Base-by-base conservation (phyloP, 2,888 invertebrate genomes). In the Aspidiotus rigidus region DNA sequence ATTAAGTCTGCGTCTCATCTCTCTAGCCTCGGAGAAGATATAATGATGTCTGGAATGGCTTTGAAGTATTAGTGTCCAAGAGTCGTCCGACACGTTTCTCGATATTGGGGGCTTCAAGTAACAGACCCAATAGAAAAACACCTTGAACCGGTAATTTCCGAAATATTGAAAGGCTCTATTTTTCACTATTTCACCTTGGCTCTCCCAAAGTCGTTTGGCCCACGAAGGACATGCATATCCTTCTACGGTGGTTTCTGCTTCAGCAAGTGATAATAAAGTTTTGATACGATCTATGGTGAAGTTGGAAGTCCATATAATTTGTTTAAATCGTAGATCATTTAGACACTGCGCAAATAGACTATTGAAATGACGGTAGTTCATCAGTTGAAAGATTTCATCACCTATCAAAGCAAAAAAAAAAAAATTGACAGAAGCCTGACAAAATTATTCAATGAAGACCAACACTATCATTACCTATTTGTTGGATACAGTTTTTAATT, bases 201-300 rank as follows among this genome's bases (percentile, higher is more conserved):
- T 59, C 9, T 9, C 13, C 59, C 59, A 59, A 8, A 11, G 28
- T 17, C 11, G 10, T 28, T 59, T 39, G 28, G 39, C 39, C 59
- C 59, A 59, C 39, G 39, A 10, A 11, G 59, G 59, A 28, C 13
- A 17, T 3, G 59, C 2, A 10, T 28, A 11, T 11, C 39, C 39
- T 11, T 39, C 28, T 10, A 28, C 28, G 28, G 9, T 8, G 7
- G 39, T 39, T 16, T 17, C 10, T 8, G 2, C 59, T 28, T 17
- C 13, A 17, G 17, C 13, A 7, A 39, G 7, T 39, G 16, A 13
- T 39, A 16, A 59, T 28, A 59, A 11, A 59, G 59, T 59, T 59
- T 59, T 59, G 28, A 59, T 7, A 28, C 59, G 59, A 39, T 59
- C 28, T 2, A 59, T 59, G 7, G 59, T 59, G 59, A 59, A 59